These are phyloP conservation scores for Oasisia sp. DNA, from an alignment of 2,888 invertebrate genomes.

Conservation along the genomic window DNA sequence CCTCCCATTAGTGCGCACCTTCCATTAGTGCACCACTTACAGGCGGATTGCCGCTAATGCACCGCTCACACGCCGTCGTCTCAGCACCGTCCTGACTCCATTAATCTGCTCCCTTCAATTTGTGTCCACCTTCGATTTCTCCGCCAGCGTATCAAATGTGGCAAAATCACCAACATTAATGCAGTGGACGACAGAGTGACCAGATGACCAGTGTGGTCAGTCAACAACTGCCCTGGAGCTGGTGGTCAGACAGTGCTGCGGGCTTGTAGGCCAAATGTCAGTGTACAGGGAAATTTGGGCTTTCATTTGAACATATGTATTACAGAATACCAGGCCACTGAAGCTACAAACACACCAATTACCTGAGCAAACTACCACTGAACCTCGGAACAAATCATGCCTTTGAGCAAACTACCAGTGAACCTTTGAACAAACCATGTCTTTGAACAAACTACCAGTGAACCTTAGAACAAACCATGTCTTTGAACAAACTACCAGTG, in stretches of 20 bases:
- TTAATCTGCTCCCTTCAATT: conserved; percentile 12
- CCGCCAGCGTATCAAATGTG: neutral
- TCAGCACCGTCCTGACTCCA: neutral
- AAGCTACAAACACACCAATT: no score
- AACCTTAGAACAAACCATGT: no score
- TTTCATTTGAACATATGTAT: no score
- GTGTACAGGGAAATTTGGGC: neutral
- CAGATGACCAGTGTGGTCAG: neutral
- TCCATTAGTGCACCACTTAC: conserved; percentile 6
- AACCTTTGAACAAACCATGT: no score
- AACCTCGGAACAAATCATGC: no score
- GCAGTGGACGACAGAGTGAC: neutral
- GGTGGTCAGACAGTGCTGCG: neutral
- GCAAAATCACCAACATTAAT: neutral
- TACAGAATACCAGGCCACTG: no score
- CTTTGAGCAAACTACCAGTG: no score
- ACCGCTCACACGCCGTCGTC: neutral
- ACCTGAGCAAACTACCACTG: no score
- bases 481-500: no score
- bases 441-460: no score
- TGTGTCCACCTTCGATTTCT: conserved; percentile 4
- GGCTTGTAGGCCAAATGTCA: neutral
- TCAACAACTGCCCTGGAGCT: neutral
- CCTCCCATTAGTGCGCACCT: neutral
- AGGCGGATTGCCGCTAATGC: conserved; percentile 10